These are phyloP conservation scores for Boloria euphrosyne DNA, from an alignment of 2,888 invertebrate species.

Conservation along the genomic window DNA sequence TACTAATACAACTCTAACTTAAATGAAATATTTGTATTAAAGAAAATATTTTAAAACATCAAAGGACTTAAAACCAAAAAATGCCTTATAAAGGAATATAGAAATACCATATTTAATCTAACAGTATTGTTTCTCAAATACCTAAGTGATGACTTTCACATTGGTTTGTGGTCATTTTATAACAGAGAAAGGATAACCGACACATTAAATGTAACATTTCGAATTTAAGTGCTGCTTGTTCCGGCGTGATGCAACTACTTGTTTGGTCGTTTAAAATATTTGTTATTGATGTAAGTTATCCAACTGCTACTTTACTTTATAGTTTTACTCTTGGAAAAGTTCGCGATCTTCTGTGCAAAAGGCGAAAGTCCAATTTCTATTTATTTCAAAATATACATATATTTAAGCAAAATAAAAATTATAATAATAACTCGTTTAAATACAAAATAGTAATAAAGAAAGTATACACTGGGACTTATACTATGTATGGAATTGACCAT, in stretches of 20 bases:
- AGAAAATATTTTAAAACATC: neutral
- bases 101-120: neutral
- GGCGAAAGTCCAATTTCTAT: too few species aligned
- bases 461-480: too few species aligned
- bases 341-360: too few species aligned
- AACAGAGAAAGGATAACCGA: conserved; percentile 40
- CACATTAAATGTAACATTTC: conserved; percentile 35
- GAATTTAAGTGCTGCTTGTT: conserved; percentile 34
- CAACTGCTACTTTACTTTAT: too few species aligned
- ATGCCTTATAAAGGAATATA: neutral
- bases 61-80: too few species aligned
- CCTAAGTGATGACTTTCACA: conserved; percentile 28
- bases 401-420: too few species aligned
- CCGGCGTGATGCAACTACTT: conserved; percentile 33
- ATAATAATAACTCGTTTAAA: too few species aligned
- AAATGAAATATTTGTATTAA: neutral
- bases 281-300: too few species aligned
- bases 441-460: too few species aligned
- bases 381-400: too few species aligned
- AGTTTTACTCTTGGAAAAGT: too few species aligned
- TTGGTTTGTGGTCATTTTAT: conserved; percentile 34
- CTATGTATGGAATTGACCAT: too few species aligned
- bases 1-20: neutral
- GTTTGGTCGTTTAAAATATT: conserved; percentile 25
- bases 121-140: conserved; percentile 10